These are phyloP conservation scores for Saccostrea echinata DNA, from an alignment of 1,140 invertebrate genomes.

Conservation along the genomic window DNA sequence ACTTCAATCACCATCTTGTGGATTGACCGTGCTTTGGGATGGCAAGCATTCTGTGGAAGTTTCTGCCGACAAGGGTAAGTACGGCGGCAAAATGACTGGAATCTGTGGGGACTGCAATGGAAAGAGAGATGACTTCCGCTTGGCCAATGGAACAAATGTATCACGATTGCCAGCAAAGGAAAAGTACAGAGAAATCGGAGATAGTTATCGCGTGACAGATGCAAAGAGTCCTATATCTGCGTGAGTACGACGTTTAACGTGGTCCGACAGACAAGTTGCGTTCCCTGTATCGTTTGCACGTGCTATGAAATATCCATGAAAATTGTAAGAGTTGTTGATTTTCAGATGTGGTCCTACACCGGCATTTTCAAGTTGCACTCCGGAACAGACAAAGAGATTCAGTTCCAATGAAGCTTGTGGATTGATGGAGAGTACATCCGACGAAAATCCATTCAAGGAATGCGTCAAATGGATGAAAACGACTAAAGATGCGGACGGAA, in stretches of 20 bases:
- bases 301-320: neutral
- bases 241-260: neutral
- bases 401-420: neutral
- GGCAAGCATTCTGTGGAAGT: conserved; percentile 37
- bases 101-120: conserved; percentile 40
- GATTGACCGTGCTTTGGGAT: conserved; percentile 47
- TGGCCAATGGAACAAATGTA: conserved; percentile 57
- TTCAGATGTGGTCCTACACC: neutral
- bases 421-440: neutral
- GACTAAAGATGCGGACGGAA: neutral
- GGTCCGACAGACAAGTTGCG: neutral
- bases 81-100: conserved; percentile 29
- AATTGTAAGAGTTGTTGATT: neutral
- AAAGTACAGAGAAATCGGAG: conserved; percentile 57
- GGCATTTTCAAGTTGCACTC: neutral
- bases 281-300: too few species aligned
- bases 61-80: conserved; percentile 11
- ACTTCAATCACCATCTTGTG: conserved; percentile 12
- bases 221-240: neutral
- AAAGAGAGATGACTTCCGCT: conserved; percentile 53
- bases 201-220: conserved; percentile 55
- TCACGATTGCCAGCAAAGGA: conserved; percentile 18
- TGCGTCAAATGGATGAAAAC: conserved; percentile 1
- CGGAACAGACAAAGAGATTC: neutral
- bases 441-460: neutral